Evolutionary conservation across 2,888 invertebrate species (phyloP), one percentile per base, ranked within the genome.

Genomic region (Harpalus rufipes): DNA sequence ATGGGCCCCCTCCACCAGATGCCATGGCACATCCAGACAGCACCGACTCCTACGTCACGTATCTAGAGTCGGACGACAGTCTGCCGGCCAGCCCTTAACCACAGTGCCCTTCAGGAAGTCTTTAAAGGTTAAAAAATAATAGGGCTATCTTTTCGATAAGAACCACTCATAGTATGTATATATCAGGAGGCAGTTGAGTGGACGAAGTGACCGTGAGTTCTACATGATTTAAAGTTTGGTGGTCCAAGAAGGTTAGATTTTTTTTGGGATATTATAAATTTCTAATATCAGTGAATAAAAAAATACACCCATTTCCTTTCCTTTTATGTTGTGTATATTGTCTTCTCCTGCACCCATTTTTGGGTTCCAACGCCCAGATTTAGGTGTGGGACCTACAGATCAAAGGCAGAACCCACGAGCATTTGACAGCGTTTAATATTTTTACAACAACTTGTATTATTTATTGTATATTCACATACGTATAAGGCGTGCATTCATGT

Each of bases 21-120:
- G 93, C 93, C 88, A 94, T 94, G 89, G 94, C 94, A 87, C 96
- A 96, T 91, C 96, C 95, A 18, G 96, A 96, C 91, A 95, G 95
- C 89, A 95, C 96, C 83, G 96, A 97, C 92, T 97, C 97, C 91
- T 97, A 97, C 92, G 97, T 97, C 87, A 97, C 97, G 86, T 97
- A 97, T 93, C 94, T 97, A 88, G 97, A 97, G 91, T 97, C 97
- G 91, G 97, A 97, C 92, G 95, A 95, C 90, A 95, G 95, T 90
- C 93, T 95, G 88, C 94, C 95, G 78, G 94, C 95, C 87, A 95
- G 95, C 89, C 95, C 95, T 93, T 95, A 95, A 91, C 92, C 44
- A 32, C 6, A 32, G 32, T 32, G 32, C 32, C 32, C 32, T 3
- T 32, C 32, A 32, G 6, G 5, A 32, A 5, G 6, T 32, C 32